These are phyloP conservation scores for Plotosus lineatus DNA, from an alignment of 2,113 vertebrate genomes.

Conservation along the genomic window DNA sequence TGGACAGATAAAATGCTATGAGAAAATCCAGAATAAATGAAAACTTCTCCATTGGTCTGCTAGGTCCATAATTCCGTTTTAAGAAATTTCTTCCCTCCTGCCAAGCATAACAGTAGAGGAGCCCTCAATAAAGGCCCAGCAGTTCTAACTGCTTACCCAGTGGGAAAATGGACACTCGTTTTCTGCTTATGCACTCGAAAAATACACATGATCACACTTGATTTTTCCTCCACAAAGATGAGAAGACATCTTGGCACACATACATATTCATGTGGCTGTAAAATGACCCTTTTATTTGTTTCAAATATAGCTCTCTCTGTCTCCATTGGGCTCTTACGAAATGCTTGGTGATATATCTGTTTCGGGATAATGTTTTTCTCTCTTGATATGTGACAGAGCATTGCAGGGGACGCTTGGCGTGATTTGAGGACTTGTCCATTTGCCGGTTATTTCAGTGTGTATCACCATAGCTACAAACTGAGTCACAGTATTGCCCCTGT, in stretches of 20 bases:
- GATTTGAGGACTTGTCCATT: conserved; percentile 42
- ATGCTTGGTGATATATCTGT: conserved; percentile 40
- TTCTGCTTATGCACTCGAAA: conserved; percentile 51
- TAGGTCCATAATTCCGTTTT: conserved; percentile 65
- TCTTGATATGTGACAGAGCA: not conserved
- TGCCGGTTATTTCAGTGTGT: conserved; percentile 6
- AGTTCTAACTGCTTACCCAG: conserved; percentile 52
- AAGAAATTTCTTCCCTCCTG: conserved; percentile 55
- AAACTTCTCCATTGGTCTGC: conserved; percentile 67
- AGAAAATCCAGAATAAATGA: conserved; percentile 72
- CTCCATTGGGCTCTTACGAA: conserved; percentile 23
- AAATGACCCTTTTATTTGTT: conserved; percentile 50
- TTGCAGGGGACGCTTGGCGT: conserved; percentile 34
- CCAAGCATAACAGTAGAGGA: conserved; percentile 50
- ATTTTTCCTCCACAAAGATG: conserved; percentile 50
- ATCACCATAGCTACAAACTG: conserved; percentile 27
- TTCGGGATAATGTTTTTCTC: conserved; percentile 4
- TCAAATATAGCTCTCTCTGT: conserved; percentile 48
- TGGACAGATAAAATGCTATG: conserved; percentile 53
- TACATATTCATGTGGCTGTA: conserved; percentile 35
- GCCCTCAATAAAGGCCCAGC: conserved; percentile 49
- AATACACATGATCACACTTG: conserved; percentile 49
- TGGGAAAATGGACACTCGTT: conserved; percentile 50
- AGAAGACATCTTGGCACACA: conserved; percentile 37
- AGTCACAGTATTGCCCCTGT: conserved; percentile 27